phyloP scores from a whole-genome alignment of 2,113 vertebrate species.

The Motacilla alba region DNA sequence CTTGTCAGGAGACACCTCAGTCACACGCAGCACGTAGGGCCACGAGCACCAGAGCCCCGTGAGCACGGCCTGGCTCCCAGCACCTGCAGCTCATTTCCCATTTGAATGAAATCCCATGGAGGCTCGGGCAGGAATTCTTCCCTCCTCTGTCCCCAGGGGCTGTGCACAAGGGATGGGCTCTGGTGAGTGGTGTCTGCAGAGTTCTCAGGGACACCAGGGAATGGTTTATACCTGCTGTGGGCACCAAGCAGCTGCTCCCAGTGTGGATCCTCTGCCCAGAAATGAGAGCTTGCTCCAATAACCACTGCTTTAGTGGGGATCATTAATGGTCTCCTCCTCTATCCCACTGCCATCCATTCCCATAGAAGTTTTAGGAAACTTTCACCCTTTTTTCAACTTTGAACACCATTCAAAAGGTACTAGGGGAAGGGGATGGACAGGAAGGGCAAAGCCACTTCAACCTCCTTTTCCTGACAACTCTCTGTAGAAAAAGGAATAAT shows the following conservation, averaged over 20 bases:
- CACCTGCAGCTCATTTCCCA: accelerated
- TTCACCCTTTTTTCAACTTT: not conserved
- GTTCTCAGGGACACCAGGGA: accelerated
- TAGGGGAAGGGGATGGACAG: not conserved
- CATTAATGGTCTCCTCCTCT: not conserved
- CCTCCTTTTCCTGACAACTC: not conserved
- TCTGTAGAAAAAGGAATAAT: not conserved
- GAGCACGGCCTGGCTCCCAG: not conserved
- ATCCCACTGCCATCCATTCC: accelerated
- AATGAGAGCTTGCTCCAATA: not conserved
- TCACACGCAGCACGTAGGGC: not conserved
- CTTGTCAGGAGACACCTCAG: not conserved
- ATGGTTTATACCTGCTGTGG: not conserved
- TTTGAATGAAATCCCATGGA: not conserved
- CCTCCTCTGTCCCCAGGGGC: not conserved
- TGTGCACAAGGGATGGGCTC: not conserved
- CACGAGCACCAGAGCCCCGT: accelerated
- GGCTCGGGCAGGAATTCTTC: not conserved
- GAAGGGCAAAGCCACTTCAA: not conserved
- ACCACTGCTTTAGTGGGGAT: not conserved
- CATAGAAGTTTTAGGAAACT: not conserved
- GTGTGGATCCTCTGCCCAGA: not conserved
- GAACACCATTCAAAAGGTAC: not conserved
- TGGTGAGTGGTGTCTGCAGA: accelerated
- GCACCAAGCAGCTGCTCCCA: not conserved